phyloP scores from a whole-genome alignment of 1,140 invertebrate genomes.

The Vanessa tameamea region DNA sequence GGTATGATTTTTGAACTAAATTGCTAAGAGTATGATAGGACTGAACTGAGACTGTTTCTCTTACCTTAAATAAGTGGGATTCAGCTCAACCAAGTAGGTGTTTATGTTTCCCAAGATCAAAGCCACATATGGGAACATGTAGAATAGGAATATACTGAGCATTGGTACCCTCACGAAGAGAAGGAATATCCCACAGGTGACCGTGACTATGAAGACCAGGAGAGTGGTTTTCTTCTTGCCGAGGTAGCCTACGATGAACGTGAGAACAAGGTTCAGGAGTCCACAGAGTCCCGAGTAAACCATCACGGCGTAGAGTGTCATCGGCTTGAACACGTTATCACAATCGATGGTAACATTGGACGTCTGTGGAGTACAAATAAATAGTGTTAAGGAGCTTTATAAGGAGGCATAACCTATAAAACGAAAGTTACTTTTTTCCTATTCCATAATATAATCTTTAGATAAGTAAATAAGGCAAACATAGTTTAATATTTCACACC shows the following conservation, averaged over 20 bases:
- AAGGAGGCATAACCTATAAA: background rate
- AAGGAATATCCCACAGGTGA: slow-evolving; percentile 45
- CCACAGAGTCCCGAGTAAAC: slow-evolving; percentile 52
- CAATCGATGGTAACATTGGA: slow-evolving; percentile 21
- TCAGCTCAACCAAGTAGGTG: slow-evolving; percentile 63
- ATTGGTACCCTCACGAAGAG: slow-evolving; percentile 55
- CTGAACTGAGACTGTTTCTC: slow-evolving; percentile 1
- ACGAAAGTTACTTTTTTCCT: too few relatives aligned
- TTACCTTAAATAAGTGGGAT: slow-evolving; percentile 67
- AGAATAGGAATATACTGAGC: slow-evolving; percentile 59
- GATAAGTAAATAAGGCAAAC: too few relatives aligned
- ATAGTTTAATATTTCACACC: too few relatives aligned
- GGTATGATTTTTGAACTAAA: too few relatives aligned
- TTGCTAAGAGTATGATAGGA: background rate
- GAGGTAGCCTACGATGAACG: slow-evolving; percentile 53
- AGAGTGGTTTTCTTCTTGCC: slow-evolving; percentile 57
- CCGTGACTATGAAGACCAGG: slow-evolving; percentile 47
- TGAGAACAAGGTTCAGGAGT: slow-evolving; percentile 48
- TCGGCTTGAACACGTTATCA: slow-evolving; percentile 43
- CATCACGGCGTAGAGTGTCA: slow-evolving; percentile 59
- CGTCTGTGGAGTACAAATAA: slow-evolving; percentile 3
- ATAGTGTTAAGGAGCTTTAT: background rate
- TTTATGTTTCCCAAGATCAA: slow-evolving; percentile 62
- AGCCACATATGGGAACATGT: slow-evolving; percentile 57
- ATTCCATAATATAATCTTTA: too few relatives aligned